phyloP scores from a whole-genome alignment of 2,888 invertebrate genomes.

The Petrolisthes manimaculis region DNA sequence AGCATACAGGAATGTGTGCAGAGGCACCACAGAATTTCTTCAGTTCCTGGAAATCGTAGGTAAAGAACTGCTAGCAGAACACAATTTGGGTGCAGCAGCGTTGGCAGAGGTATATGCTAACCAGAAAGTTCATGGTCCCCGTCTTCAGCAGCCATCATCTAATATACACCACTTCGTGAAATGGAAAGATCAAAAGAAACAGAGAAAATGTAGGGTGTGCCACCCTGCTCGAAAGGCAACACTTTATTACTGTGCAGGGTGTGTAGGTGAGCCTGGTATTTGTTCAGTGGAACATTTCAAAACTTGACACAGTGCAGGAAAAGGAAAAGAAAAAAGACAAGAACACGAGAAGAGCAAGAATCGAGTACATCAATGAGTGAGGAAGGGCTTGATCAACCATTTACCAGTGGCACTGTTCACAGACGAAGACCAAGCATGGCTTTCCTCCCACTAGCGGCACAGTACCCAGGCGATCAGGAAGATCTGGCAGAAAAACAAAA shows the following conservation, averaged over 20 bases:
- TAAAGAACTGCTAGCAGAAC: not conserved
- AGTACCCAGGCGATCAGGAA: too few relatives aligned
- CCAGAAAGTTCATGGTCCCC: too few relatives aligned
- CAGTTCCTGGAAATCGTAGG: not conserved
- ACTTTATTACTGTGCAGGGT: not conserved
- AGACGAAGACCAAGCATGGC: too few relatives aligned
- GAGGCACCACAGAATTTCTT: not conserved
- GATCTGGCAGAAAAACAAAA: too few relatives aligned
- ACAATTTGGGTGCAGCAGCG: not conserved
- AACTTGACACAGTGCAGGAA: not conserved
- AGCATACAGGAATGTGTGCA: not conserved
- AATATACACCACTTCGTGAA: too few relatives aligned
- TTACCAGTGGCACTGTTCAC: too few relatives aligned
- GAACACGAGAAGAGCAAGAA: too few relatives aligned
- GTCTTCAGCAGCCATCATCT: too few relatives aligned
- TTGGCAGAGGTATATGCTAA: not conserved
- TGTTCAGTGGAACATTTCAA: conserved; percentile 1
- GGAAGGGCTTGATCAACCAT: too few relatives aligned
- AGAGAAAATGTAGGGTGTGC: not conserved
- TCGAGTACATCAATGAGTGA: too few relatives aligned
- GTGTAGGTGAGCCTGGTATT: not conserved
- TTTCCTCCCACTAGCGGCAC: too few relatives aligned
- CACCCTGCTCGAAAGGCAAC: not conserved
- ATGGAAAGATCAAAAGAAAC: not conserved
- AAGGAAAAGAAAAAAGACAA: too few relatives aligned